Evolutionary conservation across 2,797 vertebrate species (phyloP).

Genomic region (Coregonus ussuriensis): DNA sequence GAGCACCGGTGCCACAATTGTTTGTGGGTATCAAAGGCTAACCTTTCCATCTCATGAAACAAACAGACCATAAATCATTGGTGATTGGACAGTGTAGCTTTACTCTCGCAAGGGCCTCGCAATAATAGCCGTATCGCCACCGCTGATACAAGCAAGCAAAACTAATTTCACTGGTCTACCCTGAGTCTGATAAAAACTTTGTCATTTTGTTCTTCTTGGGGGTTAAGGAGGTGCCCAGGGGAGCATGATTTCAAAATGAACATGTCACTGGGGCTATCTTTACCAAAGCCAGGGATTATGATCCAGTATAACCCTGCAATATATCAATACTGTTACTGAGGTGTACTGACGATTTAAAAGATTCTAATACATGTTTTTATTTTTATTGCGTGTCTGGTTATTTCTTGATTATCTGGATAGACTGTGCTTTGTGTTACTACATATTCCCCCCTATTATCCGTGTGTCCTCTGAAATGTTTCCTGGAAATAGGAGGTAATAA

Average conservation of each 20-base stretch:
- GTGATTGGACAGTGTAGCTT: slow-evolving; percentile 54
- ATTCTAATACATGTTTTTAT: too few relatives aligned
- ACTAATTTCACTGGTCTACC: slow-evolving; percentile 32
- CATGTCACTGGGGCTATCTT: background rate
- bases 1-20: slow-evolving; percentile 55
- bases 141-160: slow-evolving; percentile 36
- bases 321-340: background rate
- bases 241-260: background rate
- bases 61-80: slow-evolving; percentile 75
- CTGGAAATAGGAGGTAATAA: slow-evolving; percentile 33
- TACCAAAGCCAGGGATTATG: background rate
- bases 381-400: too few relatives aligned
- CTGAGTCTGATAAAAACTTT: slow-evolving; percentile 29
- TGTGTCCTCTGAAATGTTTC: slow-evolving; percentile 4
- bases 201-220: slow-evolving; percentile 9
- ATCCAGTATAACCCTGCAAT: background rate
- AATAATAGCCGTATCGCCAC: slow-evolving; percentile 28
- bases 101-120: slow-evolving; percentile 1
- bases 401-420: too few relatives aligned
- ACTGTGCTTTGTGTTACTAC: too few relatives aligned
- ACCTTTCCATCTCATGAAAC: slow-evolving; percentile 57
- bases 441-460: slow-evolving; percentile 3
- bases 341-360: too few relatives aligned
- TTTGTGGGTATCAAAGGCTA: slow-evolving; percentile 63
- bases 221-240: background rate